Evolutionary conservation across 1,140 invertebrate genomes (phyloP).

Genomic region (Conus betulinus): DNA sequence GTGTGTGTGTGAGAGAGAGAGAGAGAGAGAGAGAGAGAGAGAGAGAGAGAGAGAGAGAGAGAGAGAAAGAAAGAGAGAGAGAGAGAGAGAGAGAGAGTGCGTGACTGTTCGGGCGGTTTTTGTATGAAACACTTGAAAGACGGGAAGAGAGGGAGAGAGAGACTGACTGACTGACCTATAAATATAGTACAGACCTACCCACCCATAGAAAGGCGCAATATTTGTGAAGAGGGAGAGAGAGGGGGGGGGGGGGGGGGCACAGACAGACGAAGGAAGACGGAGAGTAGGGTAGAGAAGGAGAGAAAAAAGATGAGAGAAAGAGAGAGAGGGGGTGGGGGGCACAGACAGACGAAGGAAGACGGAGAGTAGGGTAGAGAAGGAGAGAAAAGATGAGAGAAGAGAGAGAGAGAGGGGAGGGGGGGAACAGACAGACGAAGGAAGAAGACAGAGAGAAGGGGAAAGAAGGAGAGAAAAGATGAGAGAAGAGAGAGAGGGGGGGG

Average conservation of each 20-base stretch:
- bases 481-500: not conserved
- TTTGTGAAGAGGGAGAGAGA: too few species aligned
- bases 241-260: constrained; percentile 86
- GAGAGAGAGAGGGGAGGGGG: constrained; percentile 95
- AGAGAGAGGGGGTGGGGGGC: constrained; percentile 90
- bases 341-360: not conserved
- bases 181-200: too few species aligned
- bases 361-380: not conserved
- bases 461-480: not conserved
- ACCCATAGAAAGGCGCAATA: too few species aligned
- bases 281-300: constrained; percentile 66
- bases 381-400: constrained; percentile 83
- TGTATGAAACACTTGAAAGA: too few species aligned
- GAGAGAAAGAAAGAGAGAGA: too few species aligned
- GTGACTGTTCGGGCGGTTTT: too few species aligned
- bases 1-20: too few species aligned
- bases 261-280: constrained; percentile 80
- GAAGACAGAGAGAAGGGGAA: not conserved
- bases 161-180: constrained; percentile 80
- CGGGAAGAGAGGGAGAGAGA: constrained; percentile 85
- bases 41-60: too few species aligned
- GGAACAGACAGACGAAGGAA: constrained; percentile 61
- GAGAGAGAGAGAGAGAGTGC: too few species aligned
- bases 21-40: too few species aligned
- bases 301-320: constrained; percentile 95